A percentile compares a stretch with the other conserved stretches of the same genome.
phyloP scores from a whole-genome alignment of 2,797 vertebrate genomes.

The Yasuhikotakia modesta region DNA sequence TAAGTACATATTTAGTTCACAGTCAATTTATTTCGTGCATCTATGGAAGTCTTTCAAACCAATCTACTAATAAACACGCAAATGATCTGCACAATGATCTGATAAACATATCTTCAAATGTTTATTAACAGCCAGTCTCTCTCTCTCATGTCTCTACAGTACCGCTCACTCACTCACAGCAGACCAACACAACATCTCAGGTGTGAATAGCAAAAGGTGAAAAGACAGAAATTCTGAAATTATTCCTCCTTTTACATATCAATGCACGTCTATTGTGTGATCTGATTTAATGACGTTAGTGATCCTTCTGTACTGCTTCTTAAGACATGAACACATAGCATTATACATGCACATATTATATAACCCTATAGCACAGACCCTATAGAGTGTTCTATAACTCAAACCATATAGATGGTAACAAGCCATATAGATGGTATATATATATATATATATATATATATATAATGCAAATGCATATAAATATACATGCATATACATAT shows the following conservation, averaged over 20 bases:
- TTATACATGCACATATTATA: conserved; percentile 3
- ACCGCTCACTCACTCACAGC: not conserved
- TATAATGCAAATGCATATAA: too few species aligned
- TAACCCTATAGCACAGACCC: not conserved
- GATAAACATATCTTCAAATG: too few species aligned
- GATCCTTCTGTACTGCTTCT: not conserved
- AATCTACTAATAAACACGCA: not conserved
- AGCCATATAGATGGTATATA: not conserved
- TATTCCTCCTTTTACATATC: not conserved
- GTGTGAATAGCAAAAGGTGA: conserved; percentile 1
- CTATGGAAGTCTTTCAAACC: too few species aligned
- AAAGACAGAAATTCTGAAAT: not conserved
- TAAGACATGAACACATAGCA: not conserved
- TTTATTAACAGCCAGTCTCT: not conserved
- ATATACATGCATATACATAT: too few species aligned
- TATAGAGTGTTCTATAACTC: not conserved
- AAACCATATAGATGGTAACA: not conserved
- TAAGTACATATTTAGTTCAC: not conserved
- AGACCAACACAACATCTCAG: conserved; percentile 3
- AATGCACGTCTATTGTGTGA: conserved; percentile 1
- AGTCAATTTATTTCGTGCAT: not conserved
- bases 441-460: too few species aligned
- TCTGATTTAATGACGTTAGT: not conserved
- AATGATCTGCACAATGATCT: too few species aligned
- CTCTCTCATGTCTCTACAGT: not conserved